Percentiles rank a stretch among this genome's conserved stretches.
Conservation (phyloP, 2,797 vertebrate genomes). For the Cryptoprocta ferox region DNA sequence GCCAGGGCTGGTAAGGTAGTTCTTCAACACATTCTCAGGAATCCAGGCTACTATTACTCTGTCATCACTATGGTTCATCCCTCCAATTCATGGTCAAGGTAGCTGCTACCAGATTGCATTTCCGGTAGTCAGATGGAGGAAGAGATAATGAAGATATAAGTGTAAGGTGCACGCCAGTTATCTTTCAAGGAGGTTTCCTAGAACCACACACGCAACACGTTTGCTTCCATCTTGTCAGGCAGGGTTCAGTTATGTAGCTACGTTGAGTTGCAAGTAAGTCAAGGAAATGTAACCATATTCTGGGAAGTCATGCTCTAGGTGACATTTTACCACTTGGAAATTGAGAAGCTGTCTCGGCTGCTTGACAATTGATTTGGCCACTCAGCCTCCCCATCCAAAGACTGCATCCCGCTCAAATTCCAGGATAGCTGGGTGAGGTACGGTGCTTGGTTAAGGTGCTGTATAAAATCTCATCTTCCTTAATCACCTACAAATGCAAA, state of each 20-base stretch:
- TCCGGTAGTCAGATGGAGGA: neutral
- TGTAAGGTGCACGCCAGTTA: neutral
- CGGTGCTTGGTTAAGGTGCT: neutral
- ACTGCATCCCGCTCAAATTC: neutral
- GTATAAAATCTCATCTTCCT: neutral
- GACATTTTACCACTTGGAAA: neutral
- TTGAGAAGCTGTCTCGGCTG: neutral
- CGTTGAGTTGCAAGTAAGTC: neutral
- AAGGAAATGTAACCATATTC: neutral
- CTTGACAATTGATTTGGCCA: neutral
- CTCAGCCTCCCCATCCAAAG: accelerated
- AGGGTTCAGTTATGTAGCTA: too few species aligned
- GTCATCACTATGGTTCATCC: accelerated
- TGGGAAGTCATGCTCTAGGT: neutral
- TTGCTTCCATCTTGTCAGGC: neutral
- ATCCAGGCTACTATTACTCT: neutral
- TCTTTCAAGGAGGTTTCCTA: neutral
- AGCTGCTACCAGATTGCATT: neutral
- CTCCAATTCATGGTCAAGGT: neutral
- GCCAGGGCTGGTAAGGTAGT: neutral
- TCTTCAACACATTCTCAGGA: neutral
- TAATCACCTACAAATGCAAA: neutral
- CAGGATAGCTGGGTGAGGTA: neutral
- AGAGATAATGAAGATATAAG: neutral
- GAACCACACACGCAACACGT: neutral